Conservation (phyloP, 2,888 invertebrate species). For the Emmelina monodactyla region DNA sequence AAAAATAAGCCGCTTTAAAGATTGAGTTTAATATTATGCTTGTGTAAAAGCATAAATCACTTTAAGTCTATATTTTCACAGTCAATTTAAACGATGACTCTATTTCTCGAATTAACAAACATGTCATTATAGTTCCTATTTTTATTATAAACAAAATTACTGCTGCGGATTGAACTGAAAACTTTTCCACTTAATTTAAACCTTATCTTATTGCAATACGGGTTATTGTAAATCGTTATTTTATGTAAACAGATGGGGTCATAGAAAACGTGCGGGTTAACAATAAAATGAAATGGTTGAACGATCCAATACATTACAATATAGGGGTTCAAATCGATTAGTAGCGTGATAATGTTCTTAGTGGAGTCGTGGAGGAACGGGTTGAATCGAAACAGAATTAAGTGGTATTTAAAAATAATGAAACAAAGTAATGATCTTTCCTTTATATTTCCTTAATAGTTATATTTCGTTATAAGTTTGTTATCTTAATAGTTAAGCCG, state of each 20-base stretch:
- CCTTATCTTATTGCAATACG: too few relatives aligned
- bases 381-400: too few relatives aligned
- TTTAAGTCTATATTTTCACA: slow-evolving; percentile 20
- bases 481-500: too few relatives aligned
- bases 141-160: neutral
- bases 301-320: slow-evolving; percentile 42
- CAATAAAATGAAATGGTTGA: slow-evolving; percentile 60
- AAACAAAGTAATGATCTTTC: too few relatives aligned
- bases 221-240: too few relatives aligned
- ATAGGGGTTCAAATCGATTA: slow-evolving; percentile 59
- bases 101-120: slow-evolving; percentile 42
- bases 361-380: neutral
- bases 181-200: too few relatives aligned
- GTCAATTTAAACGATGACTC: slow-evolving; percentile 27
- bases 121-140: slow-evolving; percentile 30
- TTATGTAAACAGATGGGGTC: slow-evolving; percentile 30
- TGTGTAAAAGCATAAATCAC: too few relatives aligned
- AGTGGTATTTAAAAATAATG: slow-evolving; percentile 7
- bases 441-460: too few relatives aligned
- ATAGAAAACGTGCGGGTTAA: slow-evolving; percentile 43
- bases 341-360: slow-evolving; percentile 44
- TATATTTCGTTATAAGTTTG: too few relatives aligned
- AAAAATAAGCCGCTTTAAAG: too few relatives aligned
- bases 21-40: too few relatives aligned
- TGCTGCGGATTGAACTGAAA: too few relatives aligned